These are phyloP conservation scores for Tenebrio molitor DNA, from an alignment of 1,140 invertebrate species.

Conservation along the genomic window DNA sequence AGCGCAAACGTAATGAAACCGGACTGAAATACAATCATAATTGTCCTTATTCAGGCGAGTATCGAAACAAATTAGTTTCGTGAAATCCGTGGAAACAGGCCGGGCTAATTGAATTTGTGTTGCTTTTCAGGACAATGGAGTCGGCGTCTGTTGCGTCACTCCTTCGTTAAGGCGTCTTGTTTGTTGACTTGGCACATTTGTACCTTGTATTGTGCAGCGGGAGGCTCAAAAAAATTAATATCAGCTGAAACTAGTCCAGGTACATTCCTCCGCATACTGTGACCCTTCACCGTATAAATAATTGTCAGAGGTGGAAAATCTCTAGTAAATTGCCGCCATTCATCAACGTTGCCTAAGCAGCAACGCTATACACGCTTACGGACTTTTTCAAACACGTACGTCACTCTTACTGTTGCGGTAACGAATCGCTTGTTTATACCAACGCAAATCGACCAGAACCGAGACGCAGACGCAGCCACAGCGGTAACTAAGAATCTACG, in stretches of 20 bases:
- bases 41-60: neutral
- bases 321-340: neutral
- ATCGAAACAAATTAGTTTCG: neutral
- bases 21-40: conserved; percentile 25
- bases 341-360: neutral
- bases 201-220: neutral
- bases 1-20: conserved; percentile 35
- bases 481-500: too few species aligned
- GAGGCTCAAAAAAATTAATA: neutral
- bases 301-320: conserved; percentile 1
- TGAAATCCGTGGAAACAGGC: neutral
- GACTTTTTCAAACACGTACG: too few species aligned
- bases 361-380: neutral
- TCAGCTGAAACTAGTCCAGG: neutral
- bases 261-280: neutral
- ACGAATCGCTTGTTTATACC: neutral
- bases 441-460: neutral
- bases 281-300: neutral
- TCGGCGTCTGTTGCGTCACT: neutral
- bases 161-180: neutral
- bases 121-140: neutral
- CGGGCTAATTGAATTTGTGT: neutral
- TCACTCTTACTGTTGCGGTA: neutral
- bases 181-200: conserved; percentile 1
- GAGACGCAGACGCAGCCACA: neutral